Percentiles rank a stretch among this genome's conserved stretches.
phyloP scores from a whole-genome alignment of 2,888 invertebrate genomes.

The Bombylius major region DNA sequence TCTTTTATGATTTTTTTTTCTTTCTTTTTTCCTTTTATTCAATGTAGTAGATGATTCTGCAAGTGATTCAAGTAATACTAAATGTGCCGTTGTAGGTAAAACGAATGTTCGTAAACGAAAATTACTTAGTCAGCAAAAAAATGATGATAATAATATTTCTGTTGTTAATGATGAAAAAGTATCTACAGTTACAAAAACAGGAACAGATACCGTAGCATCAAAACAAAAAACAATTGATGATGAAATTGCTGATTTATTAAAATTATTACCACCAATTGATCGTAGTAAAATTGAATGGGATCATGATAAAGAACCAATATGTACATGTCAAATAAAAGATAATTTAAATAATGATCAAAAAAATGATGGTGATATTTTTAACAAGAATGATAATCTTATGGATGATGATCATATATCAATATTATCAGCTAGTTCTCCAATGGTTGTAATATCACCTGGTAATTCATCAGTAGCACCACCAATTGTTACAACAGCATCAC shows the following conservation, averaged over 20 bases:
- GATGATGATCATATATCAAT: neutral
- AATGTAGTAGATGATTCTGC: neutral
- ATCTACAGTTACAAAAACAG: neutral
- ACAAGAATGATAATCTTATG: conserved; percentile 4
- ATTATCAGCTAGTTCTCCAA: neutral
- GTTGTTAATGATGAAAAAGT: neutral
- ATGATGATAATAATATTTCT: too few relatives aligned
- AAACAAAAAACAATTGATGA: conserved; percentile 15
- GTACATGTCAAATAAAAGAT: conserved; percentile 18
- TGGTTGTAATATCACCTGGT: neutral
- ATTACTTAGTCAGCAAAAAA: neutral
- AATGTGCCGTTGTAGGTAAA: neutral
- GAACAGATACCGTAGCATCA: neutral
- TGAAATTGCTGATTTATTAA: conserved; percentile 16
- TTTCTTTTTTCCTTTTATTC: neutral
- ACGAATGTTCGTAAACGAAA: too few relatives aligned
- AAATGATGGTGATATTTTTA: conserved; percentile 1
- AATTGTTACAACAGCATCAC: neutral
- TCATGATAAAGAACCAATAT: conserved; percentile 12
- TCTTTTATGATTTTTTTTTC: neutral
- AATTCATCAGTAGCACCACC: neutral
- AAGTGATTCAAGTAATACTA: neutral
- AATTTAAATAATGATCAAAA: neutral
- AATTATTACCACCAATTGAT: conserved; percentile 17
- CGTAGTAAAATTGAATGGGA: conserved; percentile 11